Base-by-base conservation (phyloP, 2,797 vertebrate species). In the Anabacerthia variegaticeps region DNA sequence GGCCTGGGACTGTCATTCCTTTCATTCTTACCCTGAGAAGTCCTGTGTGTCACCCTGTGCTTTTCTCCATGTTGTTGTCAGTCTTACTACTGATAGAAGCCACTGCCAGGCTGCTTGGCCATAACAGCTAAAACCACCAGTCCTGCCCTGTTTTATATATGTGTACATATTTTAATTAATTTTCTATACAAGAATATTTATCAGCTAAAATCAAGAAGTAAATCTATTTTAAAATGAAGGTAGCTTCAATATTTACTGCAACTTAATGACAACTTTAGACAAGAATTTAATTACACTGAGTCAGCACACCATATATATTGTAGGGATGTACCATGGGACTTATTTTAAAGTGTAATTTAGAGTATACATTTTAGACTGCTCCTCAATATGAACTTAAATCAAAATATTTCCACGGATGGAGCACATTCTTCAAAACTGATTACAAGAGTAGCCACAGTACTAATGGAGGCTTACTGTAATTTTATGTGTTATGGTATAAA, bases 341-440 rank as follows among this genome's bases (percentile, higher is more conserved):
- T 89, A 48, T 59, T 92, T 85, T 65, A 65, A 85, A 89, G 54
- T 44, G 65, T 80, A 80, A 89, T 89, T 87, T 89, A 75, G 80
- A 93, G 52, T 71, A 30, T 65, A 77, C 74, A 20, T 85, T 96
- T 77, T 85, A 93, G 61, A 67, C 62, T 89, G 86, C 30, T 71
- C 49, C 75, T 89, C 65, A 85, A 51, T 51, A 59, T 52, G 81
- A 94, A 59, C 58, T 66, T 95, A 95, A 96, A 97, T 96, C 85
- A 94, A 96, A 95, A 72, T 74, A 94, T 80, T 94, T 91, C 49
- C 68, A 85, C 65, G 79, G 49, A 94, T 68, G 62, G 75, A 93
- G 63, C 52, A 91, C 67, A 91, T 95, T 91, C 59, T 82, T 94
- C 81, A 94, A 88, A 95, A 88, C 77, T 94, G 94, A 88, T 86